Evolutionary conservation across 2,113 vertebrate genomes (phyloP).

Genomic region (Ranitomeya variabilis): DNA sequence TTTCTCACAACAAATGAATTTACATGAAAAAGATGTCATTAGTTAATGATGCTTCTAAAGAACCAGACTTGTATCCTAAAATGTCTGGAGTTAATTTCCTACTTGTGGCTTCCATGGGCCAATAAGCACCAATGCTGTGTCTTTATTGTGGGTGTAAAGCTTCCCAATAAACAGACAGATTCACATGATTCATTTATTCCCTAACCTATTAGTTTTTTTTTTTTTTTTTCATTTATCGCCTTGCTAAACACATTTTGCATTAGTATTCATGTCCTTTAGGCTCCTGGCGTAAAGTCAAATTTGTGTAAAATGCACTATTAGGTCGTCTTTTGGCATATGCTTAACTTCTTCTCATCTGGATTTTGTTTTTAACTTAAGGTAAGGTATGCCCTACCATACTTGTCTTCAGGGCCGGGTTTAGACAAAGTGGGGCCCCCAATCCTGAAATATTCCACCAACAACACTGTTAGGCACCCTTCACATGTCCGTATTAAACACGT

Average conservation of each 20-base stretch:
- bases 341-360: too few species aligned
- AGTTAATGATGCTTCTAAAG: constrained; percentile 17
- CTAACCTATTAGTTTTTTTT: not conserved
- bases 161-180: not conserved
- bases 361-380: too few species aligned
- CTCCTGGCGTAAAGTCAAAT: too few species aligned
- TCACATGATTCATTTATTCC: not conserved
- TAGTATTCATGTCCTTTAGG: not conserved
- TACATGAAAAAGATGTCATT: constrained; percentile 23
- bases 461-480: too few species aligned
- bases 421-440: too few species aligned
- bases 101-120: not conserved
- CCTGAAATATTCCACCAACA: too few species aligned
- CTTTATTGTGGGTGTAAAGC: constrained; percentile 12
- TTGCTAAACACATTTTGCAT: not conserved
- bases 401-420: too few species aligned
- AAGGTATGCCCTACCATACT: too few species aligned
- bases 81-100: constrained; percentile 41
- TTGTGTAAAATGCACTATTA: too few species aligned
- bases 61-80: not conserved
- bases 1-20: constrained; percentile 28
- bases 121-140: not conserved
- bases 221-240: not conserved
- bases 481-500: too few species aligned
- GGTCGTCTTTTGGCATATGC: too few species aligned